These are phyloP conservation scores for Limnephilus rhombicus DNA, from an alignment of 2,888 invertebrate species.

Conservation along the genomic window DNA sequence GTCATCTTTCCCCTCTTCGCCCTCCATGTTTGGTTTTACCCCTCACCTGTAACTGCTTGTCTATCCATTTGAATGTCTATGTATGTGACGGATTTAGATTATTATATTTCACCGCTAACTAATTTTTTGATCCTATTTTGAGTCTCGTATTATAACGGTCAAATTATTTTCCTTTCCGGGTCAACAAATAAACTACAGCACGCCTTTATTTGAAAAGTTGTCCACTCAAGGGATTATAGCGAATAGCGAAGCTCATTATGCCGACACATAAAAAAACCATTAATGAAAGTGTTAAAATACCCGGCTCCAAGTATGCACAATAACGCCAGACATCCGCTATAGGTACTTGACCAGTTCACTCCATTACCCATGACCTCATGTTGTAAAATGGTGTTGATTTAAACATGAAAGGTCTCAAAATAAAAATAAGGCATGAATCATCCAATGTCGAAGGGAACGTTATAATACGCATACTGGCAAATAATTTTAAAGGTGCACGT, in stretches of 20 bases:
- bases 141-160: neutral
- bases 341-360: neutral
- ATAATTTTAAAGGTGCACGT: too few species aligned
- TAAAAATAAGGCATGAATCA: neutral
- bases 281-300: neutral
- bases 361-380: neutral
- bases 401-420: neutral
- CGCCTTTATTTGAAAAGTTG: neutral
- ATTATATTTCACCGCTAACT: neutral
- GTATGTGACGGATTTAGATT: too few species aligned
- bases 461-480: too few species aligned
- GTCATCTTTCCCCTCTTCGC: too few species aligned
- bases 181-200: neutral
- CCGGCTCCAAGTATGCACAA: neutral
- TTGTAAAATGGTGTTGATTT: neutral
- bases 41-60: too few species aligned
- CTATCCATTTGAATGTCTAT: too few species aligned
- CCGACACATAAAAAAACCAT: neutral
- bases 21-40: too few species aligned
- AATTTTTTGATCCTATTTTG: neutral
- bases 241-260: constrained; percentile 10
- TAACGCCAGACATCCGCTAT: neutral
- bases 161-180: neutral
- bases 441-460: neutral
- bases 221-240: neutral